phyloP scores from a whole-genome alignment of 2,797 vertebrate species.

The Pyrocephalus nanus region DNA sequence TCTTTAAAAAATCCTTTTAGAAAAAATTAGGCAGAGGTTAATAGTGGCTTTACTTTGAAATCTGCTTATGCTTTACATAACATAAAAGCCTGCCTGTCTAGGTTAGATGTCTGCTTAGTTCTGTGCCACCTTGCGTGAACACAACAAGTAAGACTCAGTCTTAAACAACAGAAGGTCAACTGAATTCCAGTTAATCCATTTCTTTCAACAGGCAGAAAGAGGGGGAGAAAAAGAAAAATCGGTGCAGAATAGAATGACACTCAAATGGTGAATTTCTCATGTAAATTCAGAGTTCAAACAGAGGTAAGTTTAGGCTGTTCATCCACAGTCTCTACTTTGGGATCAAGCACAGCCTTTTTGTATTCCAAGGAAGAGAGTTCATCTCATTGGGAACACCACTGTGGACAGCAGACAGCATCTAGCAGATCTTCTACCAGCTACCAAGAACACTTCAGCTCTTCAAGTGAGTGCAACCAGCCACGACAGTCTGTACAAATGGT shows the following conservation, averaged over 20 bases:
- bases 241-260: neutral
- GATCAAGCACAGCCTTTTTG: neutral
- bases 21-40: slow-evolving; percentile 59
- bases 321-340: neutral
- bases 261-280: neutral
- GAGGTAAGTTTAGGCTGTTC: neutral
- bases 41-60: slow-evolving; percentile 60
- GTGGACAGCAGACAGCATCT: neutral
- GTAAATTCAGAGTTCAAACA: neutral
- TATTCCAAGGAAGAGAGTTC: neutral
- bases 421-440: neutral
- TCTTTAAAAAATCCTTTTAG: slow-evolving; percentile 23
- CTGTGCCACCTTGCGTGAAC: slow-evolving; percentile 2
- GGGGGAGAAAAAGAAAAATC: neutral
- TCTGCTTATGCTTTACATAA: slow-evolving; percentile 68
- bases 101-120: slow-evolving; percentile 30
- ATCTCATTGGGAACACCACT: neutral
- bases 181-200: neutral
- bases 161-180: slow-evolving; percentile 28
- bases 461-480: neutral
- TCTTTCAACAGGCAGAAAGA: neutral
- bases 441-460: neutral
- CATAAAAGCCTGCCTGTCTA: slow-evolving; percentile 42
- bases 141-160: neutral
- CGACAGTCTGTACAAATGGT: neutral